These are phyloP conservation scores for Podarcis raffonei DNA, from an alignment of 2,113 vertebrate genomes.

Conservation along the genomic window DNA sequence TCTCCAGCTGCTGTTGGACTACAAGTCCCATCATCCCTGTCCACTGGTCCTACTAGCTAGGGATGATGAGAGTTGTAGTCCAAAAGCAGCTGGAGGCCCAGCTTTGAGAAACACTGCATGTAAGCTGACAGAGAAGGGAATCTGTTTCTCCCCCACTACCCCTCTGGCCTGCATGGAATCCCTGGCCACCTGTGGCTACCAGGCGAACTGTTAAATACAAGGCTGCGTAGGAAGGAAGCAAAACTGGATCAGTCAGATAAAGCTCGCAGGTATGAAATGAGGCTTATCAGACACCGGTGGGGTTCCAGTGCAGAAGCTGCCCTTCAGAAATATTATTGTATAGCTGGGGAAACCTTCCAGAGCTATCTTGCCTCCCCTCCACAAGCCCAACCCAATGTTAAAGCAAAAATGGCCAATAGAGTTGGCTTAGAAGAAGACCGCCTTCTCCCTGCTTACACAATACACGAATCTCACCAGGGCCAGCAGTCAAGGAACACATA, in stretches of 20 bases:
- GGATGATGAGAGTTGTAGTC: too few species aligned
- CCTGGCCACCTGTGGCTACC: neutral
- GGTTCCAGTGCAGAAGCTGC: neutral
- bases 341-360: neutral
- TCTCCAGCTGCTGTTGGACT: too few species aligned
- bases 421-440: neutral
- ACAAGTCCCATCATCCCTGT: too few species aligned
- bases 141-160: neutral
- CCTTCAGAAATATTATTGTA: neutral
- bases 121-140: neutral
- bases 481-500: conserved; percentile 44
- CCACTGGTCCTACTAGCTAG: too few species aligned
- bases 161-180: neutral
- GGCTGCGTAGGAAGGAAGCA: neutral
- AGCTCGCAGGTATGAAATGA: neutral
- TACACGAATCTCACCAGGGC: neutral
- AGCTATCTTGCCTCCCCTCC: neutral
- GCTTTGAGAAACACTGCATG: too few species aligned
- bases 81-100: too few species aligned
- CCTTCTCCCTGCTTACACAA: neutral
- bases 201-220: neutral
- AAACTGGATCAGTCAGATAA: neutral
- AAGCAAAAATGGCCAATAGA: neutral
- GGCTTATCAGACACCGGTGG: neutral
- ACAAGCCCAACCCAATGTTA: neutral